phyloP scores from a whole-genome alignment of 2,113 vertebrate species.

The Cinclus mexicanus region DNA sequence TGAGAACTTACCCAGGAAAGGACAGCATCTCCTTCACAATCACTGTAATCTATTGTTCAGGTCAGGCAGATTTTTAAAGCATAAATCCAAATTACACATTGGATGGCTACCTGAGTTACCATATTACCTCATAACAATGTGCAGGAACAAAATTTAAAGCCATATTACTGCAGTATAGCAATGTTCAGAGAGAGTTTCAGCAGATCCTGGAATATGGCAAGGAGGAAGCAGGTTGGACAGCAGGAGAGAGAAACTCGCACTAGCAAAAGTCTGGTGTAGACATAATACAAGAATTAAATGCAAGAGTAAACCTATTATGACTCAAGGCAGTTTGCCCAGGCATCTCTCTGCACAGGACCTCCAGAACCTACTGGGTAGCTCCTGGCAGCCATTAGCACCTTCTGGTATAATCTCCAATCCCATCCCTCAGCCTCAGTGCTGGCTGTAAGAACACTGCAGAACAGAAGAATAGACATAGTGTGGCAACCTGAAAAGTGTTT shows the following conservation, averaged over 20 bases:
- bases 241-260: neutral
- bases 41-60: neutral
- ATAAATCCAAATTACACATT: neutral
- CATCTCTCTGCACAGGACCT: neutral
- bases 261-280: neutral
- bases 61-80: neutral
- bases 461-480: neutral
- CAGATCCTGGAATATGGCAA: neutral
- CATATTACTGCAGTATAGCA: neutral
- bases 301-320: neutral
- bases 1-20: constrained; percentile 2
- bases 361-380: neutral
- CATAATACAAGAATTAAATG: neutral
- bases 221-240: neutral
- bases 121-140: neutral
- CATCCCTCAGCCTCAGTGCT: neutral
- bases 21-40: constrained; percentile 39
- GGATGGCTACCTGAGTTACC: neutral
- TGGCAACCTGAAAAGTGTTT: neutral
- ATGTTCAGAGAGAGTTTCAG: neutral
- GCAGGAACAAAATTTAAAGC: neutral
- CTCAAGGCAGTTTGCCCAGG: neutral
- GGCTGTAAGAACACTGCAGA: neutral
- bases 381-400: neutral
- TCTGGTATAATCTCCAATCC: neutral